A percentile compares a stretch with the other conserved stretches of the same genome.
Evolutionary conservation across 92 coral and sea anemone species (phyloP).

Genomic region (Actinernus sp.): DNA sequence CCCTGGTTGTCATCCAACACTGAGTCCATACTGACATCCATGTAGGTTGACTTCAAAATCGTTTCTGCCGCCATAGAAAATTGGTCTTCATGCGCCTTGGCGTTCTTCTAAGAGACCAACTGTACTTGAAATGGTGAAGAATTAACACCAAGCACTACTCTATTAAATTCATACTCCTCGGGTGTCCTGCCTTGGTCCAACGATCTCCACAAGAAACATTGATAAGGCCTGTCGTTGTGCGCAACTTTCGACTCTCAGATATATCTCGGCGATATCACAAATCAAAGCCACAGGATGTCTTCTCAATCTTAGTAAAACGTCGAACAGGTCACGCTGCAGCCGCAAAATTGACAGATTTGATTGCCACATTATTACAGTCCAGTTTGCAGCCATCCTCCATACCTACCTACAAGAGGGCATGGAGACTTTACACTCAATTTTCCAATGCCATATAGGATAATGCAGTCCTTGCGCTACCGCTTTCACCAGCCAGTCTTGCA

Average conservation of each 20-base stretch:
- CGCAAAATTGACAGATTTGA: too few relatives aligned
- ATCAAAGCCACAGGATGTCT: slow-evolving; percentile 43
- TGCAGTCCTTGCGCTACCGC: too few relatives aligned
- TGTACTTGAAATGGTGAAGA: too few relatives aligned
- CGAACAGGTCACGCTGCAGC: slow-evolving; percentile 52
- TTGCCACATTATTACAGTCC: too few relatives aligned
- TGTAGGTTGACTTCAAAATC: slow-evolving; percentile 43
- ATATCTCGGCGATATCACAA: slow-evolving; percentile 54
- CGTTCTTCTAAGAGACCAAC: slow-evolving; percentile 64
- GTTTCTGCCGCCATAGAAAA: slow-evolving; percentile 56
- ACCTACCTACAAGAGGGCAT: too few relatives aligned
- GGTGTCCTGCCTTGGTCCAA: slow-evolving; percentile 16
- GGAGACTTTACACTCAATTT: too few relatives aligned
- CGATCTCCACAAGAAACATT: slow-evolving; percentile 45
- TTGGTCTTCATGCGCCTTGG: slow-evolving; percentile 27
- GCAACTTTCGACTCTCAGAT: slow-evolving; percentile 41
- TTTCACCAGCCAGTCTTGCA: too few relatives aligned
- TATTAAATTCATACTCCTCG: slow-evolving; percentile 37
- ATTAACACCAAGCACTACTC: slow-evolving; percentile 59
- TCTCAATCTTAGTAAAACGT: slow-evolving; percentile 58
- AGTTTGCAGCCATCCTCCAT: too few relatives aligned
- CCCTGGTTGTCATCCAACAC: slow-evolving; percentile 20
- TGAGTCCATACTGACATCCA: slow-evolving; percentile 61
- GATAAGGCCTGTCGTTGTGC: slow-evolving; percentile 35
- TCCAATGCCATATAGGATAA: too few relatives aligned